A percentile compares a stretch with the other conserved stretches of the same genome.
Evolutionary conservation across 2,888 invertebrate genomes (phyloP).

Genomic region (Flexamia atlantica): DNA sequence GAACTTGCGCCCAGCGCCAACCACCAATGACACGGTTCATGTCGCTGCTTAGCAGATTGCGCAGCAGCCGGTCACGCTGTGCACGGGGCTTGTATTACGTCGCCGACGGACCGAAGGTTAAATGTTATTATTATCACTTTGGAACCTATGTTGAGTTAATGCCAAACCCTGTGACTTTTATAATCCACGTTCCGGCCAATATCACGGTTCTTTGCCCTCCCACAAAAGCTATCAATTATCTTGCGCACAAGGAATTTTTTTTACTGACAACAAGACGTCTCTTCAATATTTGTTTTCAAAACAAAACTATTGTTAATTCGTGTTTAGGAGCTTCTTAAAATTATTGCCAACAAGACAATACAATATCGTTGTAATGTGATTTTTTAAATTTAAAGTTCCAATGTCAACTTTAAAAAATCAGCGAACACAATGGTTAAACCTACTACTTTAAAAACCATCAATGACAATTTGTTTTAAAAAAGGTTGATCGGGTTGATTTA

Average conservation of each 20-base stretch:
- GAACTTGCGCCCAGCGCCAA: conserved; percentile 1
- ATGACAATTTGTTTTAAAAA: too few species aligned
- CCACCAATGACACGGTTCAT: not conserved
- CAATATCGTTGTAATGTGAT: too few species aligned
- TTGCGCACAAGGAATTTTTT: not conserved
- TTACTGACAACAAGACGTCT: too few species aligned
- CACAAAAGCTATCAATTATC: not conserved
- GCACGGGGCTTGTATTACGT: not conserved
- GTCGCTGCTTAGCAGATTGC: not conserved
- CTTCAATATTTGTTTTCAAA: too few species aligned
- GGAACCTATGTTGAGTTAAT: conserved; percentile 7
- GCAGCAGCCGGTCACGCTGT: not conserved
- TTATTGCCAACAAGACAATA: too few species aligned
- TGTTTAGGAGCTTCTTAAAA: too few species aligned
- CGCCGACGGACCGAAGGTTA: not conserved
- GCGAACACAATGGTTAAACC: too few species aligned
- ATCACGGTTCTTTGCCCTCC: conserved; percentile 9
- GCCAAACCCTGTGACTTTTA: conserved; percentile 19
- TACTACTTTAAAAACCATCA: too few species aligned
- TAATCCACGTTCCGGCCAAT: conserved; percentile 14
- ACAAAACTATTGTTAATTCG: too few species aligned
- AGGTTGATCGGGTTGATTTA: too few species aligned
- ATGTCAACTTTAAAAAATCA: too few species aligned
- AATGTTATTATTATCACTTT: conserved; percentile 34
- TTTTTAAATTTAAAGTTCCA: too few species aligned